These are phyloP conservation scores for Montipora capricornis DNA, from an alignment of 64 coral and sea anemone genomes.

Conservation along the genomic window DNA sequence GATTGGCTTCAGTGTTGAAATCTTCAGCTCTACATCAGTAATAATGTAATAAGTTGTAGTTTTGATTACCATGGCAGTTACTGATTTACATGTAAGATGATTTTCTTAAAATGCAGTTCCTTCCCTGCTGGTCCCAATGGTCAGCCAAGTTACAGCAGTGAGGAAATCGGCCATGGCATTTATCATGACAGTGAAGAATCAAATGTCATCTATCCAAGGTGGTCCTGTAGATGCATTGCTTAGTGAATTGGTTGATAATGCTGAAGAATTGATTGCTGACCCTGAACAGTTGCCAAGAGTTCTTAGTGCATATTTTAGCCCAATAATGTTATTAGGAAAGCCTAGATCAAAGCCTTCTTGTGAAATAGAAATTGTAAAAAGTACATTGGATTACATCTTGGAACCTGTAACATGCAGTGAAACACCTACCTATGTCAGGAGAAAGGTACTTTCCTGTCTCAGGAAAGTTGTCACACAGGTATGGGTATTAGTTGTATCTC, in stretches of 20 bases:
- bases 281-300: conserved; percentile 71
- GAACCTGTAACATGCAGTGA: conserved; percentile 49
- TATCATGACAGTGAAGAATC: conserved; percentile 39
- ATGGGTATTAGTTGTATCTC: not conserved
- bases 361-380: conserved; percentile 42
- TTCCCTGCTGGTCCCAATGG: conserved; percentile 69
- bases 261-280: conserved; percentile 81
- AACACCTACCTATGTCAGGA: conserved; percentile 68
- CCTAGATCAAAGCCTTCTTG: conserved; percentile 49
- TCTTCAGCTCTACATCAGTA: too few species aligned
- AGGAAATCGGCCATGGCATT: conserved; percentile 64
- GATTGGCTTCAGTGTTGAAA: too few species aligned
- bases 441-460: conserved; percentile 47
- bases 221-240: conserved; percentile 51
- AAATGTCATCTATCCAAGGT: not conserved
- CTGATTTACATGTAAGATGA: not conserved
- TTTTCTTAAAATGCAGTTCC: conserved; percentile 53
- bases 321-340: not conserved
- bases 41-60: not conserved
- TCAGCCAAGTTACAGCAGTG: conserved; percentile 64
- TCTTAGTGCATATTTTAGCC: conserved; percentile 20
- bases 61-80: not conserved
- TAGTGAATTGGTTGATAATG: conserved; percentile 59
- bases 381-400: conserved; percentile 43
- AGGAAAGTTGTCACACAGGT: conserved; percentile 74